phyloP scores from a whole-genome alignment of 2,888 invertebrate genomes.

The Acrocyrtus sp. region DNA sequence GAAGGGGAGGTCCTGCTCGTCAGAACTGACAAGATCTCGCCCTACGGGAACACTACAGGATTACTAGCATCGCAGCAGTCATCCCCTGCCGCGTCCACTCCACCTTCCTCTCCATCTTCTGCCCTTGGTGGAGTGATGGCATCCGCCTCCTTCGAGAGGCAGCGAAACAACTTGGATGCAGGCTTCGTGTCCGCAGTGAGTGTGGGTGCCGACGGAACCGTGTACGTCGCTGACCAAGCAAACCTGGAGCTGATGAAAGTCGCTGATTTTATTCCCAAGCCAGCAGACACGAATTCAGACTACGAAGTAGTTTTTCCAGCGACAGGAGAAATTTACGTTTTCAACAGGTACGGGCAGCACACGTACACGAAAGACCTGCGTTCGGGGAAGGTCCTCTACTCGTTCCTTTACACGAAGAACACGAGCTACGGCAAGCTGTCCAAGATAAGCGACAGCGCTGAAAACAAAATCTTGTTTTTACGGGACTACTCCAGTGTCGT shows the following conservation, averaged over 20 bases:
- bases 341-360: slow-evolving; percentile 96
- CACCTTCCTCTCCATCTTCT: background rate
- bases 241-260: slow-evolving; percentile 76
- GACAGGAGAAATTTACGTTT: slow-evolving; percentile 92
- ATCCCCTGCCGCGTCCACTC: background rate
- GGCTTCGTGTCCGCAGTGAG: slow-evolving; percentile 87
- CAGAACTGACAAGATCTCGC: slow-evolving; percentile 57
- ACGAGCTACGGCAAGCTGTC: slow-evolving; percentile 94
- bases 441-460: slow-evolving; percentile 93
- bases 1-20: slow-evolving; percentile 57
- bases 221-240: slow-evolving; percentile 93
- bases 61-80: slow-evolving; percentile 2
- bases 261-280: slow-evolving; percentile 82
- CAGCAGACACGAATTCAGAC: slow-evolving; percentile 84
- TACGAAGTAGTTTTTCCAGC: slow-evolving; percentile 94
- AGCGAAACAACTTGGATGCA: slow-evolving; percentile 62
- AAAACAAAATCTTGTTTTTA: slow-evolving; percentile 90
- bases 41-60: slow-evolving; percentile 55
- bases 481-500: slow-evolving; percentile 92
- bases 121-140: background rate
- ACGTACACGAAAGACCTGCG: slow-evolving; percentile 93
- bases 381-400: slow-evolving; percentile 93
- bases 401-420: slow-evolving; percentile 96
- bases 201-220: slow-evolving; percentile 94
- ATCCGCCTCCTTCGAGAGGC: slow-evolving; percentile 17